Conservation (phyloP, 2,113 vertebrate species). For the Notothenia coriiceps region DNA sequence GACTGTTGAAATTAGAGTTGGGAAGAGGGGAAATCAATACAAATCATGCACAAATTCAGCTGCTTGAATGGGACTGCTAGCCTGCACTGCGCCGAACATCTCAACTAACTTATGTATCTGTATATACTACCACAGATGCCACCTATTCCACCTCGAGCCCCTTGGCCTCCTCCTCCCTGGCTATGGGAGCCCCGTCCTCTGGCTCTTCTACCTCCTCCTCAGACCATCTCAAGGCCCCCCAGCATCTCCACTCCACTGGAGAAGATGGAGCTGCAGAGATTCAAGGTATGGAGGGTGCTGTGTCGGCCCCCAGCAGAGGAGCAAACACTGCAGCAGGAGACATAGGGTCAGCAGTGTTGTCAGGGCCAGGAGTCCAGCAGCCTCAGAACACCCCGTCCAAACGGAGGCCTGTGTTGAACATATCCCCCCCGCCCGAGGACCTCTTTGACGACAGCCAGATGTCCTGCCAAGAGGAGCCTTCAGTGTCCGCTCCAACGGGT, state of each 20-base stretch:
- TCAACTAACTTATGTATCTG: constrained; percentile 90
- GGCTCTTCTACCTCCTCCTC: constrained; percentile 92
- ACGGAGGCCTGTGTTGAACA: constrained; percentile 95
- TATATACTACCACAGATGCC: constrained; percentile 97
- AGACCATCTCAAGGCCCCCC: constrained; percentile 94
- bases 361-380: constrained; percentile 79
- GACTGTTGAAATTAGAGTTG: constrained; percentile 81
- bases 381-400: constrained; percentile 94
- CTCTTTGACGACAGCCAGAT: constrained; percentile 97
- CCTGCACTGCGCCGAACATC: constrained; percentile 86
- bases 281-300: constrained; percentile 74
- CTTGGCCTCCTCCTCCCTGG: constrained; percentile 91
- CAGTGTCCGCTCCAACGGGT: constrained; percentile 61
- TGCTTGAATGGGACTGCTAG: constrained; percentile 98
- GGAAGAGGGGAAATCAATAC: constrained; percentile 79
- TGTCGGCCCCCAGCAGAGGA: constrained; percentile 58
- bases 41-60: constrained; percentile 84
- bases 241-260: constrained; percentile 92
- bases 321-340: constrained; percentile 62
- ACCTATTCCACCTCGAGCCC: constrained; percentile 91
- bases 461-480: constrained; percentile 98
- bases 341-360: constrained; percentile 53
- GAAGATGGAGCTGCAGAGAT: constrained; percentile 88
- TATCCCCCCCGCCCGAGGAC: constrained; percentile 97
- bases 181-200: constrained; percentile 94